Conservation (phyloP, 2,888 invertebrate genomes). For the Lepidonotus clava region DNA sequence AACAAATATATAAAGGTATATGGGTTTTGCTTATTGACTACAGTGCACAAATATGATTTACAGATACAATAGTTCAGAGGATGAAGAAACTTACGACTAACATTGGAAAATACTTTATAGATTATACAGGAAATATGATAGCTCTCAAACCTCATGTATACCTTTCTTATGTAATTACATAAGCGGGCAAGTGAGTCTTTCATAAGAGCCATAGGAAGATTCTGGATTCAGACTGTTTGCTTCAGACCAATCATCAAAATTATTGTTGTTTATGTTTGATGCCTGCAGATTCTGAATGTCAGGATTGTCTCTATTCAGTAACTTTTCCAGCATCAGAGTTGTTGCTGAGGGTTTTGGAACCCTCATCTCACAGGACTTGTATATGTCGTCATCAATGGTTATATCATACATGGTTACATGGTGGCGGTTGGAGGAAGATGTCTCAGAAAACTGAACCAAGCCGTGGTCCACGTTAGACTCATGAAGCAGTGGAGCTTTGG, state of each 20-base stretch:
- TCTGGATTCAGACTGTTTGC: not conserved
- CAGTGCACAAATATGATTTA: no score
- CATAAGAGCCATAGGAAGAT: no score
- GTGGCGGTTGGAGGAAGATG: not conserved
- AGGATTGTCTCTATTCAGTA: no score
- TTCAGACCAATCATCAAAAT: not conserved
- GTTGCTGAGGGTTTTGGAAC: not conserved
- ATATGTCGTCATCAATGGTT: not conserved
- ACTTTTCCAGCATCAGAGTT: not conserved
- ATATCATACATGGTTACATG: conserved; percentile 23
- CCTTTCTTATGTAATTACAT: not conserved
- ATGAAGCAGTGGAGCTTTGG: not conserved
- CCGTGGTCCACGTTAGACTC: not conserved
- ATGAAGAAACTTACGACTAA: no score
- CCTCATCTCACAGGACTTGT: not conserved
- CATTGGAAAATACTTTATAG: no score
- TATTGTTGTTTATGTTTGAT: not conserved
- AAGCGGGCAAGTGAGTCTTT: not conserved
- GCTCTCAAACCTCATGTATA: no score
- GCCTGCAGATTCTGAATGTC: no score
- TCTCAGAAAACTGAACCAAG: not conserved
- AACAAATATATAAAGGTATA: no score
- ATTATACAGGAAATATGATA: no score
- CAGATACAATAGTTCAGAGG: no score
- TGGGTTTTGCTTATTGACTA: no score